A percentile compares a stretch with the other conserved stretches of the same genome.
These are phyloP conservation scores for Macaca nemestrina DNA, from an alignment of 2,113 vertebrate species.

Conservation along the genomic window DNA sequence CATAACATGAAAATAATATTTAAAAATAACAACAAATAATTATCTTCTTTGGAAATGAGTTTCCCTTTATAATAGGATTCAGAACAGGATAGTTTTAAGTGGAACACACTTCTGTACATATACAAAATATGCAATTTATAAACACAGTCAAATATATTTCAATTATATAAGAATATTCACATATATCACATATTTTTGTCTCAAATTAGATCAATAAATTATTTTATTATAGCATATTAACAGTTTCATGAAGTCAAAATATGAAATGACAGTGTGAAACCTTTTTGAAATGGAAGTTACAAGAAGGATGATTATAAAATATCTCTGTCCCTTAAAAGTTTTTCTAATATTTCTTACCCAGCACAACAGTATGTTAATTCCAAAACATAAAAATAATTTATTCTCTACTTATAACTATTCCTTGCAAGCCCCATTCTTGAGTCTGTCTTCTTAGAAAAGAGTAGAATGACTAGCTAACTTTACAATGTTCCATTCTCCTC, in stretches of 20 bases:
- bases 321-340: neutral
- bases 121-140: neutral
- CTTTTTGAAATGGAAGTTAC: neutral
- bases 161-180: neutral
- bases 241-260: neutral
- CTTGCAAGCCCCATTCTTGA: neutral
- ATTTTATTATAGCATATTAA: neutral
- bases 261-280: neutral
- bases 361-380: neutral
- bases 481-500: neutral
- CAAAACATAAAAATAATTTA: neutral
- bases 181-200: neutral
- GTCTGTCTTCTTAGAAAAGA: constrained; percentile 8
- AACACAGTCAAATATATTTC: neutral
- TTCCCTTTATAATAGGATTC: neutral
- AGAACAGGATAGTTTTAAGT: neutral
- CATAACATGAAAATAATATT: neutral
- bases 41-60: neutral
- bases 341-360: neutral
- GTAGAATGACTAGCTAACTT: neutral
- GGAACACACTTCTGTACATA: neutral
- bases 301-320: neutral
- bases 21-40: neutral
- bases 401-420: neutral
- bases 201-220: neutral